Evolutionary conservation across 1,140 invertebrate species (phyloP).

Genomic region (Sminthurinus signatus): DNA sequence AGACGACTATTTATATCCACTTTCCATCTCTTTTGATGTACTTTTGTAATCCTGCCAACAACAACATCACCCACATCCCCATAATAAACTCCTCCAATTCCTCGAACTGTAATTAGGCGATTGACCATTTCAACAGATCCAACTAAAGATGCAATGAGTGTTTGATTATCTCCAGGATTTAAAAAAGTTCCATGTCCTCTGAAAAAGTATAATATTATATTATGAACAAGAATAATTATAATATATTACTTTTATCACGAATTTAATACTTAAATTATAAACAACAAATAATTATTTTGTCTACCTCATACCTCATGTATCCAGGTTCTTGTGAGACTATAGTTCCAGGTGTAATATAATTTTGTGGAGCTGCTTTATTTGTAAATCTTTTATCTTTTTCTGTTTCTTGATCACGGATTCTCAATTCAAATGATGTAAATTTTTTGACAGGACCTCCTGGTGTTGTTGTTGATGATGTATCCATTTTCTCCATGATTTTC

Average conservation of each 20-base stretch:
- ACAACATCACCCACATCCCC: constrained; percentile 97
- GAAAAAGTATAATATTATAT: constrained; percentile 35
- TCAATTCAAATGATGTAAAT: constrained; percentile 19
- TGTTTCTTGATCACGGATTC: constrained; percentile 8
- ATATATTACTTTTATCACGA: background rate
- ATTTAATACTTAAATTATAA: background rate
- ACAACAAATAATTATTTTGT: background rate
- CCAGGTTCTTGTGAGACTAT: constrained; percentile 71
- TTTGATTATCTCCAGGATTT: constrained; percentile 54
- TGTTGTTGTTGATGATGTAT: background rate
- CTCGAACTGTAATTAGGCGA: constrained; percentile 83
- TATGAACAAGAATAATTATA: background rate
- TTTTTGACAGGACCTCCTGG: too few species aligned
- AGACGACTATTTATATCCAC: constrained; percentile 88
- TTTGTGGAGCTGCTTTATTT: constrained; percentile 45
- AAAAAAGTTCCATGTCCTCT: constrained; percentile 96
- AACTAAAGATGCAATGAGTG: constrained; percentile 83
- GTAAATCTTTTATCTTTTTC: constrained; percentile 7
- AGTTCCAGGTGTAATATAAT: constrained; percentile 79
- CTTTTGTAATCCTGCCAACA: constrained; percentile 86
- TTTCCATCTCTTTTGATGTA: constrained; percentile 88
- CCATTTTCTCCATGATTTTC: background rate
- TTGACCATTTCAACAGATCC: constrained; percentile 91
- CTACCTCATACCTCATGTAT: constrained; percentile 64
- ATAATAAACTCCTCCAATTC: constrained; percentile 80